A percentile compares a stretch with the other conserved stretches of the same genome.
Conservation (phyloP, 2,797 vertebrate species). For the Melanotaenia maccullochi region DNA sequence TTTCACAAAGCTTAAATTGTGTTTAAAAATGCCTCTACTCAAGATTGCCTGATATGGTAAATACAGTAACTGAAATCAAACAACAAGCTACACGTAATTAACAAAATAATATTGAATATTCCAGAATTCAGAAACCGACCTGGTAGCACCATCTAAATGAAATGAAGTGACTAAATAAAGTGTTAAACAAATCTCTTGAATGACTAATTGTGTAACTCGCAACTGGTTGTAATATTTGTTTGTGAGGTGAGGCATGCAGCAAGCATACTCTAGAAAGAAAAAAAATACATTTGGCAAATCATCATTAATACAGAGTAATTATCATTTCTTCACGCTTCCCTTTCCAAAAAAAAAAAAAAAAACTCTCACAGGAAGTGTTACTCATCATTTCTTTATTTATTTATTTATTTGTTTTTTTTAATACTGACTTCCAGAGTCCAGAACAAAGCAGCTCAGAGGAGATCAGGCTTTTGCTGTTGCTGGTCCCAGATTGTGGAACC, state of each 20-base stretch:
- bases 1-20: constrained; percentile 3
- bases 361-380: not conserved
- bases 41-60: not conserved
- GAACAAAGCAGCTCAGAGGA: too few relatives aligned
- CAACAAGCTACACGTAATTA: not conserved
- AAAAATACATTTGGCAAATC: not conserved
- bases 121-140: not conserved
- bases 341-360: too few relatives aligned
- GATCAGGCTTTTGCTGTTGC: too few relatives aligned
- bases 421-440: too few relatives aligned
- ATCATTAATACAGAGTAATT: constrained; percentile 13
- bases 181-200: constrained; percentile 31
- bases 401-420: too few relatives aligned
- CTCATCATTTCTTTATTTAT: too few relatives aligned
- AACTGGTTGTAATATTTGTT: constrained; percentile 22
- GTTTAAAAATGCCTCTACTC: constrained; percentile 8
- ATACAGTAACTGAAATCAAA: not conserved
- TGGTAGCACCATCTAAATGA: not conserved
- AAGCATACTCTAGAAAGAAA: not conserved
- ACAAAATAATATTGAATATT: constrained; percentile 3
- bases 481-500: too few relatives aligned
- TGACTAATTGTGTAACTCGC: constrained; percentile 25
- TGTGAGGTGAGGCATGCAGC: constrained; percentile 14
- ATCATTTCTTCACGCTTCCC: not conserved
- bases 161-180: constrained; percentile 34